Base-by-base conservation (phyloP, 2,888 invertebrate species). In the Andrena flavipes region DNA sequence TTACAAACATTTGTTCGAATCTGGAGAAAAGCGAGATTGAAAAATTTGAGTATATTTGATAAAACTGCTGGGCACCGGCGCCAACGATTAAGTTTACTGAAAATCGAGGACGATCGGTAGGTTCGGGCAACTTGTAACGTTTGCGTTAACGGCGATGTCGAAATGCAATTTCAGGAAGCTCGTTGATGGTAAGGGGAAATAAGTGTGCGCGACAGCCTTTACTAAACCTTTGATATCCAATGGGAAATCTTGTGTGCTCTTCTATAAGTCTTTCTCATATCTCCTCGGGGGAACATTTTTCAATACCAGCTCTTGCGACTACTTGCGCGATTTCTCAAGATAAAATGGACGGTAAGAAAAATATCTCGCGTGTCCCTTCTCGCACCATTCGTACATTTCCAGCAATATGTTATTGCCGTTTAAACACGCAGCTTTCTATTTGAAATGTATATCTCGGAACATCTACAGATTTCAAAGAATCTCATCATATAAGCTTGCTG, bases 191-290 rank as follows among this genome's bases (percentile, higher is more conserved):
- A 74, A 48, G 20, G 13, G 63, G 56, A 54, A 68, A 67, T 42
- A 69, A 70, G 59, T 13, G 29, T 33, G n/a, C 56, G 20, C 42
- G 23, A 42, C 76, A 51, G 48, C 62, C 59, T 70, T 72, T 62
- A 16, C 80, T 70, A 71, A 82, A 65, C 42, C 70, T 80, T 30
- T 54, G 76, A 62, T 63, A 62, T 80, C 76, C 80, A 80, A 71
- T 65, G 80, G 84, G 84, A 84, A 83, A 83, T 84, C 84, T 84
- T n/a, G 67, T 62, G 60, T 68, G 69, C 56, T 48, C 10, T 30
- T 51, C 63, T 23, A 49, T 59, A 54, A 69, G 42, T 69, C 68
- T 67, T 74, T 77, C 69, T 71, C 56, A 56, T 71, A 64, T 30
- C 49, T 54, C 76, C 76, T 26, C 49, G 33, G 84, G 74, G 80